Evolutionary conservation across 1,140 invertebrate species (phyloP).

Genomic region (Microplitis demolitor): DNA sequence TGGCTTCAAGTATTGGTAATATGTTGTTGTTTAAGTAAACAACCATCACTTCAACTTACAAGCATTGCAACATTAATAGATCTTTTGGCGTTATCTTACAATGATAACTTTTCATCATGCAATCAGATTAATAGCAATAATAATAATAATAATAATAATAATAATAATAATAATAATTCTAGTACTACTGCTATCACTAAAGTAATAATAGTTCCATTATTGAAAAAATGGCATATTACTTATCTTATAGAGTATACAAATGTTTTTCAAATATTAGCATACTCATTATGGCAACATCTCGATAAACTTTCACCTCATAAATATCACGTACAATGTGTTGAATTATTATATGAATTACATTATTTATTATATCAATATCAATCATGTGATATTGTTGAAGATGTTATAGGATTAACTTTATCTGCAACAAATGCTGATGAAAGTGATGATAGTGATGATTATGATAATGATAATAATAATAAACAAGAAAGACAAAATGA

Average conservation of each 20-base stretch:
- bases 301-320: constrained; percentile 65
- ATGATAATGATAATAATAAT: constrained; percentile 41
- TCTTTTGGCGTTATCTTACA: constrained; percentile 69
- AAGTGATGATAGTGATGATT: too few relatives aligned
- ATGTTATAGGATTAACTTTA: constrained; percentile 68
- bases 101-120: constrained; percentile 56
- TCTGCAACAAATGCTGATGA: constrained; percentile 31
- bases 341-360: constrained; percentile 74
- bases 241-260: constrained; percentile 70
- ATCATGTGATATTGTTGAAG: constrained; percentile 72
- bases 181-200: constrained; percentile 65
- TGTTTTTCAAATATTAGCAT: constrained; percentile 70
- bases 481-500: constrained; percentile 65
- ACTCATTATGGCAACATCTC: constrained; percentile 73
- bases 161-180: constrained; percentile 33
- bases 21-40: constrained; percentile 68
- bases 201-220: constrained; percentile 71
- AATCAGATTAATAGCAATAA: constrained; percentile 37
- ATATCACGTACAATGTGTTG: constrained; percentile 69
- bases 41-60: constrained; percentile 67
- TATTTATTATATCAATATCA: constrained; percentile 75
- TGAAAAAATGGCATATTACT: constrained; percentile 68
- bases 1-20: constrained; percentile 77
- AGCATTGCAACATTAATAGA: constrained; percentile 78
- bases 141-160: constrained; percentile 63